phyloP scores from a whole-genome alignment of 2,797 vertebrate species.

The Rhinella marina region DNA sequence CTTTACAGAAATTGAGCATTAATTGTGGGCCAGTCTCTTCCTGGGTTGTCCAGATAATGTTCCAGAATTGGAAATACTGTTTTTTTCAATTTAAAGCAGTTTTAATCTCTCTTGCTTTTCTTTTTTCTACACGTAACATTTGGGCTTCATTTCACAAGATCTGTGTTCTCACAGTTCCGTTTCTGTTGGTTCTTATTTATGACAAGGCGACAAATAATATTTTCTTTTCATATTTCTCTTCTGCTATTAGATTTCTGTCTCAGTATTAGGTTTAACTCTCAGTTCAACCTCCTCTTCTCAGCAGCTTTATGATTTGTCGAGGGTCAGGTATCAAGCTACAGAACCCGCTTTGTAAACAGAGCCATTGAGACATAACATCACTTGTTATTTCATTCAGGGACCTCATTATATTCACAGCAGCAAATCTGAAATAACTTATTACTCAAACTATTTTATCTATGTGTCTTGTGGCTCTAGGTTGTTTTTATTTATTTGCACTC shows the following conservation, averaged over 20 bases:
- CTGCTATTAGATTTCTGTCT: not conserved
- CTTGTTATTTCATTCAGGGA: constrained; percentile 16
- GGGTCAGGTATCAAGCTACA: constrained; percentile 18
- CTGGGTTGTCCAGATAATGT: too few species aligned
- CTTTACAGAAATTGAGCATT: not conserved
- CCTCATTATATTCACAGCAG: constrained; percentile 1
- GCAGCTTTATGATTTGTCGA: constrained; percentile 22
- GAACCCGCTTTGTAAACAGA: not conserved
- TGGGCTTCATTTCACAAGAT: not conserved
- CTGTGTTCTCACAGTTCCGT: not conserved
- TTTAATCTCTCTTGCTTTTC: not conserved
- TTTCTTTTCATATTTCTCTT: not conserved
- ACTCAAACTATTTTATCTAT: not conserved
- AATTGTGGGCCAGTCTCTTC: not conserved
- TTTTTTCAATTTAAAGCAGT: too few species aligned
- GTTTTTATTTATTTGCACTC: not conserved
- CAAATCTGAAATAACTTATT: not conserved
- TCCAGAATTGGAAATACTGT: too few species aligned
- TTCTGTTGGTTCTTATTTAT: not conserved
- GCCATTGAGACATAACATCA: constrained; percentile 19
- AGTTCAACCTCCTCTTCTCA: not conserved
- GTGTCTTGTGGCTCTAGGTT: not conserved
- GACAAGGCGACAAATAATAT: not conserved
- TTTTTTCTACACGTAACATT: not conserved
- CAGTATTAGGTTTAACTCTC: not conserved